A percentile compares a stretch with the other conserved stretches of the same genome.
phyloP scores from a whole-genome alignment of 2,113 vertebrate species.

The Bufo bufo region DNA sequence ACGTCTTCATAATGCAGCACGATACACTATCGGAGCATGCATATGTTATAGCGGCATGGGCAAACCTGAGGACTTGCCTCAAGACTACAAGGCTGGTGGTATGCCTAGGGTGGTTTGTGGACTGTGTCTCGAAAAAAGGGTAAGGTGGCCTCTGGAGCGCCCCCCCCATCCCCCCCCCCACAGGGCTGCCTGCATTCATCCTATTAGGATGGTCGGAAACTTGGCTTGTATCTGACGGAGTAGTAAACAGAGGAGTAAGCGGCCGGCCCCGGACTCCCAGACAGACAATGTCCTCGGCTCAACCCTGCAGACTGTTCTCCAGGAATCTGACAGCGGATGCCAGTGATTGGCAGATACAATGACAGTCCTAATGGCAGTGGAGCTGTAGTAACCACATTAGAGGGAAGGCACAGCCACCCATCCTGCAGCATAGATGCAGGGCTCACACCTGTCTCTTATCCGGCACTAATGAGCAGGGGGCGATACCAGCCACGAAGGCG shows the following conservation, averaged over 20 bases:
- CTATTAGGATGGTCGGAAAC: not conserved
- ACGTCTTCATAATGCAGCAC: too few relatives aligned
- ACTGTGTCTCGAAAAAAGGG: not conserved
- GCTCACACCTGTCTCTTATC: not conserved
- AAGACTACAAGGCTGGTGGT: not conserved
- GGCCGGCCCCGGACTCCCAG: not conserved
- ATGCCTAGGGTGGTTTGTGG: not conserved
- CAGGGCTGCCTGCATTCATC: not conserved
- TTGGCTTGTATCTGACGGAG: not conserved
- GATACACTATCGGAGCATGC: too few relatives aligned
- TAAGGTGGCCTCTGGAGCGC: not conserved
- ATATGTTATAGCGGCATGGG: too few relatives aligned
- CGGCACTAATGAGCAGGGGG: too few relatives aligned
- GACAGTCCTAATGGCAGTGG: not conserved
- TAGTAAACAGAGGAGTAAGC: not conserved
- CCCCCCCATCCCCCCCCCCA: not conserved
- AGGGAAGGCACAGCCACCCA: not conserved
- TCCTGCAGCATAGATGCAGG: not conserved
- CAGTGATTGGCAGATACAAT: not conserved
- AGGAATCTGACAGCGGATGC: not conserved
- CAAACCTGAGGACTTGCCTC: not conserved
- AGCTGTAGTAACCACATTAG: not conserved
- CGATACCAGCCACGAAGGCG: too few relatives aligned
- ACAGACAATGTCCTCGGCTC: slow-evolving; percentile 20
- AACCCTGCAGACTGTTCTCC: slow-evolving; percentile 34